Evolutionary conservation across 2,113 vertebrate genomes (phyloP).

Genomic region (Tichodroma muraria): DNA sequence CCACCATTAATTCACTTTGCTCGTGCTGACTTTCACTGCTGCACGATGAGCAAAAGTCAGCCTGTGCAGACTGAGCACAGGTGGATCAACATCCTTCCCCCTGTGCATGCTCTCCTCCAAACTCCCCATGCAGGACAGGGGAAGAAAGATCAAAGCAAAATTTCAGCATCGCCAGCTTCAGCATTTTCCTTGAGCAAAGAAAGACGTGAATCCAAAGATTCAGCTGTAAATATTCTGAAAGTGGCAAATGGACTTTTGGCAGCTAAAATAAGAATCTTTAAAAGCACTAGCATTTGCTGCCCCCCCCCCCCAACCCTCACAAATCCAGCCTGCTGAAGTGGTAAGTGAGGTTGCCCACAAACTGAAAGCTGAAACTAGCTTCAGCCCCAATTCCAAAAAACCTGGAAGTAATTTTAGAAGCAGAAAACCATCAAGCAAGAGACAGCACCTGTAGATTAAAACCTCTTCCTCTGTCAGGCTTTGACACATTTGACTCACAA

Average conservation of each 20-base stretch:
- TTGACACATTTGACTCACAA: neutral
- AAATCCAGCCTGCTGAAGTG: neutral
- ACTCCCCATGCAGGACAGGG: neutral
- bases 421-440: slow-evolving; percentile 25
- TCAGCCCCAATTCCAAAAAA: neutral
- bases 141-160: neutral
- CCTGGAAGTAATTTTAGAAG: slow-evolving; percentile 23
- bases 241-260: neutral
- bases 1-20: neutral
- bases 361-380: neutral
- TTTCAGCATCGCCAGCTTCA: neutral
- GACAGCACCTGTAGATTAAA: slow-evolving; percentile 23
- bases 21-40: neutral
- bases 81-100: neutral
- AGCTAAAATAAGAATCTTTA: neutral
- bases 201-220: neutral
- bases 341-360: neutral
- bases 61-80: neutral
- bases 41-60: fast-evolving
- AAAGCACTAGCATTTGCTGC: neutral
- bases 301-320: neutral
- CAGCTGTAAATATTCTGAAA: neutral
- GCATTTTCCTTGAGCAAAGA: neutral
- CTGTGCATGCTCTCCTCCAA: neutral
- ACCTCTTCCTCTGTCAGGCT: neutral